Percentiles rank a stretch among this genome's conserved stretches.
Evolutionary conservation across 2,888 invertebrate species (phyloP).

Genomic region (Brenthis ino): DNA sequence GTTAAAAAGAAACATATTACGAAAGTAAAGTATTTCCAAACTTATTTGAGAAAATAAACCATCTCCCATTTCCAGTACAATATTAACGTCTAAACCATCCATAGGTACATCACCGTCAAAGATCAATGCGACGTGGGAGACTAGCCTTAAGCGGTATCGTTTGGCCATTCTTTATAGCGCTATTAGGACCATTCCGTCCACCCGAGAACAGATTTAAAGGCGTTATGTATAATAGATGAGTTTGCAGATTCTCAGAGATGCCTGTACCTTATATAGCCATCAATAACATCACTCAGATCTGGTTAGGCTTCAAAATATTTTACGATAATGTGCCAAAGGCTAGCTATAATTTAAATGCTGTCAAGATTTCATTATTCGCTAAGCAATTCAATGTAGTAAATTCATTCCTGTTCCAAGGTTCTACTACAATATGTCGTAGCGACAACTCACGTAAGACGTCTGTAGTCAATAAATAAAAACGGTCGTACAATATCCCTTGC

Average conservation of each 20-base stretch:
- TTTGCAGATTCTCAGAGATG: conserved; percentile 35
- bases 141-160: conserved; percentile 47
- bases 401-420: background rate
- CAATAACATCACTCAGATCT: conserved; percentile 27
- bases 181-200: conserved; percentile 37
- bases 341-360: background rate
- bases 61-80: too few species aligned
- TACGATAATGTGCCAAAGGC: background rate
- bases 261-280: conserved; percentile 31
- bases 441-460: conserved; percentile 41
- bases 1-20: too few species aligned
- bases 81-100: conserved; percentile 25
- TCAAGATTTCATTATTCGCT: background rate
- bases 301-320: conserved; percentile 6
- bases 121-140: conserved; percentile 67
- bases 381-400: conserved; percentile 2
- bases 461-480: conserved; percentile 70
- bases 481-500: conserved; percentile 61
- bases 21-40: too few species aligned
- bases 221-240: conserved; percentile 41
- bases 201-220: conserved; percentile 37
- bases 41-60: too few species aligned
- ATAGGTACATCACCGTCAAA: conserved; percentile 56
- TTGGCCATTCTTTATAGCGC: conserved; percentile 39
- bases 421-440: conserved; percentile 29